These are phyloP conservation scores for Agriopis aurantiaria DNA, from an alignment of 2,888 invertebrate genomes.

Conservation along the genomic window DNA sequence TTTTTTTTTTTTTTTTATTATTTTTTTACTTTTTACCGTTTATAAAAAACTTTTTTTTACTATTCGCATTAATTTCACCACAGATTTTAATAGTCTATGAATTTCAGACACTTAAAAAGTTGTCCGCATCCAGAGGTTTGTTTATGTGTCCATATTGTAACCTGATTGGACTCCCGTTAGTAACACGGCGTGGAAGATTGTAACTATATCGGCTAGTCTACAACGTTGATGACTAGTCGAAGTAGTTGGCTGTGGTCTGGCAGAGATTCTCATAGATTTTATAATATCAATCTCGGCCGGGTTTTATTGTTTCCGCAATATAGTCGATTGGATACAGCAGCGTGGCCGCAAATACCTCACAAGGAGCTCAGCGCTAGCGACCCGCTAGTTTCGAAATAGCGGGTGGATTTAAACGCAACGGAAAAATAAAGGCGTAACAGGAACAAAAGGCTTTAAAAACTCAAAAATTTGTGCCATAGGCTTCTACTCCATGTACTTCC, in stretches of 20 bases:
- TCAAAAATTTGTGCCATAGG: too few relatives aligned
- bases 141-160: not conserved
- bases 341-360: conserved; percentile 31
- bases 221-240: conserved; percentile 7
- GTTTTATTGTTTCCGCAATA: conserved; percentile 71
- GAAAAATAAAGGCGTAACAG: too few relatives aligned
- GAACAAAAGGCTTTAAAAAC: too few relatives aligned
- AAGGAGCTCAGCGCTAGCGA: conserved; percentile 21
- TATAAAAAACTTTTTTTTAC: too few relatives aligned
- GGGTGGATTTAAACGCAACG: not conserved
- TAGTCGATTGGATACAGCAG: conserved; percentile 57
- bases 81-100: too few relatives aligned
- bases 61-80: too few relatives aligned
- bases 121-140: too few relatives aligned
- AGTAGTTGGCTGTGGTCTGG: conserved; percentile 32
- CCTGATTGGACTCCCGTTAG: conserved; percentile 35
- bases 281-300: conserved; percentile 61
- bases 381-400: conserved; percentile 9
- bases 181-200: conserved; percentile 29
- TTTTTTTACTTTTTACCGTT: too few relatives aligned
- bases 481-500: too few relatives aligned
- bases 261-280: conserved; percentile 45
- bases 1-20: too few relatives aligned
- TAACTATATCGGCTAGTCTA: not conserved
- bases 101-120: too few relatives aligned